phyloP scores from a whole-genome alignment of 1,140 invertebrate species.

The Aethina tumida region DNA sequence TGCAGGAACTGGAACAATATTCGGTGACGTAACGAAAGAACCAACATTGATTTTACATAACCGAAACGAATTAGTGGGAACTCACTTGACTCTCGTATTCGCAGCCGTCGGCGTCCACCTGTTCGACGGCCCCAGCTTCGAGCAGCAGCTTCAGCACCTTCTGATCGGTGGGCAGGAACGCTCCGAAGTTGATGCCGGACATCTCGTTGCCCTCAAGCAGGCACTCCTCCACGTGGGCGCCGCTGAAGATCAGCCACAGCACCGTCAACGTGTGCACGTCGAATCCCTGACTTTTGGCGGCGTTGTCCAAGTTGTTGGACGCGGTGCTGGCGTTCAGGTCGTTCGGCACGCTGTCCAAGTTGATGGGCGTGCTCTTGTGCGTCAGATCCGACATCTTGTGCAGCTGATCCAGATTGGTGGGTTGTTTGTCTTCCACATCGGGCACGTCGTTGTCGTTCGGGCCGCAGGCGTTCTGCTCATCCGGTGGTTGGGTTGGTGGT shows the following conservation, averaged over 20 bases:
- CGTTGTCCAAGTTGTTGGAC: constrained; percentile 10
- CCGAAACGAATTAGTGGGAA: constrained; percentile 6
- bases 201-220: constrained; percentile 44
- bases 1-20: neutral
- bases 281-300: constrained; percentile 27
- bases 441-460: constrained; percentile 8
- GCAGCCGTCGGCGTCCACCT: constrained; percentile 40
- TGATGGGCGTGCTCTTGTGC: constrained; percentile 11
- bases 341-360: constrained; percentile 20
- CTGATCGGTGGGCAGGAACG: constrained; percentile 46
- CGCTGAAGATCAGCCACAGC: constrained; percentile 56
- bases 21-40: neutral
- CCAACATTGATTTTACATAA: neutral
- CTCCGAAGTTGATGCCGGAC: constrained; percentile 38
- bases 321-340: constrained; percentile 17
- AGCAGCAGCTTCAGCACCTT: constrained; percentile 54
- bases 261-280: constrained; percentile 54
- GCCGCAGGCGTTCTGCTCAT: constrained; percentile 12
- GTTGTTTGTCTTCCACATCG: constrained; percentile 5
- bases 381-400: constrained; percentile 13
- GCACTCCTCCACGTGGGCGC: constrained; percentile 54
- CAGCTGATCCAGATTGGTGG: constrained; percentile 15
- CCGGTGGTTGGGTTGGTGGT: neutral
- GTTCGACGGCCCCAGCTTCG: constrained; percentile 53
- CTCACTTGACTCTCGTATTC: constrained; percentile 37